Evolutionary conservation across 2,797 vertebrate species (phyloP).

Genomic region (Lemur catta): DNA sequence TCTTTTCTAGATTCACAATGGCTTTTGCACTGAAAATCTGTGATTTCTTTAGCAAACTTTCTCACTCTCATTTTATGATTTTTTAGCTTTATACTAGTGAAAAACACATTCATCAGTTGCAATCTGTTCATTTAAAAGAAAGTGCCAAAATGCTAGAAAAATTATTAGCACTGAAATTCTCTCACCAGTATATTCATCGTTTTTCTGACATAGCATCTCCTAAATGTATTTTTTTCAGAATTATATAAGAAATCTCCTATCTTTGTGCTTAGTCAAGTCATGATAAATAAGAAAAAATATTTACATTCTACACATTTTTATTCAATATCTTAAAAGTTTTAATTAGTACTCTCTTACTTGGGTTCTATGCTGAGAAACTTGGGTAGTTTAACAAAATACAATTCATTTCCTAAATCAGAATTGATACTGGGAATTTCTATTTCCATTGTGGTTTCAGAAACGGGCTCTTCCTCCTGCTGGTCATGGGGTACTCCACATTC

Average conservation of each 20-base stretch:
- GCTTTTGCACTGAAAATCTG: neutral
- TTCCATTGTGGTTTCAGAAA: slow-evolving; percentile 94
- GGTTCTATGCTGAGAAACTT: slow-evolving; percentile 98
- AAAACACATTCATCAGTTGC: neutral
- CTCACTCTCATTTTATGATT: neutral
- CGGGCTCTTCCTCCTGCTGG: slow-evolving; percentile 89
- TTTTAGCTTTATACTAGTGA: neutral
- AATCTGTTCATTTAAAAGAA: neutral
- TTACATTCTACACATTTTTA: neutral
- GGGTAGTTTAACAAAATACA: slow-evolving; percentile 97
- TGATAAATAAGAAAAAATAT: neutral
- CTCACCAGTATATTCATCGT: neutral
- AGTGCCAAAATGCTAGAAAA: neutral
- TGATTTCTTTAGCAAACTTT: neutral
- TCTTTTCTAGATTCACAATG: neutral
- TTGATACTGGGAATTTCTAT: slow-evolving; percentile 97
- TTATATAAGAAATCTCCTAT: neutral
- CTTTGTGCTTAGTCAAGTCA: neutral
- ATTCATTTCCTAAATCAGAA: slow-evolving; percentile 95
- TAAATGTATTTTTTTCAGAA: neutral
- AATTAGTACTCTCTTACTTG: slow-evolving; percentile 85
- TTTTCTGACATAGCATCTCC: neutral
- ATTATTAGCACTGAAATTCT: neutral
- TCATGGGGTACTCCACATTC: slow-evolving; percentile 91
- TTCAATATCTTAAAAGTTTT: neutral